These are phyloP conservation scores for Dromius quadrimaculatus DNA, from an alignment of 2,888 invertebrate genomes.

Conservation along the genomic window DNA sequence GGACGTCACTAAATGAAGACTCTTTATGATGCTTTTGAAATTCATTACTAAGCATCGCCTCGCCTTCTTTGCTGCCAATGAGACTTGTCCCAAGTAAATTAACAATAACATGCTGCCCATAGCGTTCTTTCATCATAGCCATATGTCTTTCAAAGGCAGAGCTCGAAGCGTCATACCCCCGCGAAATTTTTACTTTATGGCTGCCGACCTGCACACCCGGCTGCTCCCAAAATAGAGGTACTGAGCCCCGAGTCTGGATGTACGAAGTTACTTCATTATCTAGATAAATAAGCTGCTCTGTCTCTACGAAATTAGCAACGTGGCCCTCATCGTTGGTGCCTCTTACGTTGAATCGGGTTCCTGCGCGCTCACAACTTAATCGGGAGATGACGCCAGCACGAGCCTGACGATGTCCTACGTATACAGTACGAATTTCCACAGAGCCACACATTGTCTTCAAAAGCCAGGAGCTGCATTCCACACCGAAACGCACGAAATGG, in stretches of 20 bases:
- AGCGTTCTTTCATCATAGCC: conserved; percentile 84
- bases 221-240: conserved; percentile 99
- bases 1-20: conserved; percentile 83
- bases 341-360: conserved; percentile 96
- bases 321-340: conserved; percentile 99
- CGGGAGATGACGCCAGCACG: conserved; percentile 95
- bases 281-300: conserved; percentile 95
- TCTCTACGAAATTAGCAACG: conserved; percentile 99
- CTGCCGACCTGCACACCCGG: conserved; percentile 99
- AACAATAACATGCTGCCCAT: conserved; percentile 91
- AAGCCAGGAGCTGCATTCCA: conserved; percentile 92
- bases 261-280: conserved; percentile 93
- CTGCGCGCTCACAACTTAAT: conserved; percentile 97
- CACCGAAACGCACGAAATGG: conserved; percentile 90
- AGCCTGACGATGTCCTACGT: conserved; percentile 95
- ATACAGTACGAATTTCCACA: conserved; percentile 97
- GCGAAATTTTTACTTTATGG: conserved; percentile 96
- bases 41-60: conserved; percentile 93
- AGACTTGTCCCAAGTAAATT: conserved; percentile 92
- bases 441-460: conserved; percentile 97
- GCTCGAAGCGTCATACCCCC: conserved; percentile 94
- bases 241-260: conserved; percentile 94
- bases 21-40: conserved; percentile 91
- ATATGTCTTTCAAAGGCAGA: conserved; percentile 95
- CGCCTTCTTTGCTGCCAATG: conserved; percentile 96